phyloP scores from a whole-genome alignment of 2,888 invertebrate species.

The Gymnocheta viridis region DNA sequence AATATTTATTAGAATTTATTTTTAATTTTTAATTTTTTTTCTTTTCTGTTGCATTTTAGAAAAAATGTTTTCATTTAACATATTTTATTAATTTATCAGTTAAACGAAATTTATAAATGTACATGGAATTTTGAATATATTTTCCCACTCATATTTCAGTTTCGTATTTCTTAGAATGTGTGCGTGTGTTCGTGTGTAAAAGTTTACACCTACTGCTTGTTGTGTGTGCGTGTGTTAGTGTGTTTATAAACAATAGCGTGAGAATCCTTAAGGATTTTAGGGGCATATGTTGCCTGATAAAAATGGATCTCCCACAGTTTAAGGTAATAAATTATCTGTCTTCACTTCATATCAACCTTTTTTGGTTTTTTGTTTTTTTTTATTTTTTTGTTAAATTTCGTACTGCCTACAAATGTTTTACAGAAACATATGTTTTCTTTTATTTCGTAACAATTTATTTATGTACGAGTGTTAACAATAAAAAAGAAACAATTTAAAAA shows the following conservation, averaged over 20 bases:
- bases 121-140: conserved; percentile 16
- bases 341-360: conserved; percentile 49
- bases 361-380: background rate
- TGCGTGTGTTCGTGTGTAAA: background rate
- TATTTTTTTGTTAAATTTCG: background rate
- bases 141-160: conserved; percentile 29
- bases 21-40: conserved; percentile 19
- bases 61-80: conserved; percentile 27
- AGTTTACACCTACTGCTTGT: conserved; percentile 64
- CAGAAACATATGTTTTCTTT: conserved; percentile 54
- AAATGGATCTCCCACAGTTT: conserved; percentile 61
- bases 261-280: conserved; percentile 64
- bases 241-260: conserved; percentile 46
- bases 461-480: conserved; percentile 28
- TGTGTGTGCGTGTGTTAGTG: background rate
- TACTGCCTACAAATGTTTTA: conserved; percentile 52
- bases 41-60: conserved; percentile 11
- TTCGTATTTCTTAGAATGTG: background rate
- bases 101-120: conserved; percentile 35
- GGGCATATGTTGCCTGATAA: conserved; percentile 47
- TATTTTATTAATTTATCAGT: conserved; percentile 37
- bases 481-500: conserved; percentile 40
- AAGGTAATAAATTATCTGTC: conserved; percentile 63
- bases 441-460: conserved; percentile 10
- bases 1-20: conserved; percentile 60